A percentile compares a stretch with the other conserved stretches of the same genome.
Conservation (phyloP, 2,797 vertebrate genomes). For the Erpetoichthys calabaricus region DNA sequence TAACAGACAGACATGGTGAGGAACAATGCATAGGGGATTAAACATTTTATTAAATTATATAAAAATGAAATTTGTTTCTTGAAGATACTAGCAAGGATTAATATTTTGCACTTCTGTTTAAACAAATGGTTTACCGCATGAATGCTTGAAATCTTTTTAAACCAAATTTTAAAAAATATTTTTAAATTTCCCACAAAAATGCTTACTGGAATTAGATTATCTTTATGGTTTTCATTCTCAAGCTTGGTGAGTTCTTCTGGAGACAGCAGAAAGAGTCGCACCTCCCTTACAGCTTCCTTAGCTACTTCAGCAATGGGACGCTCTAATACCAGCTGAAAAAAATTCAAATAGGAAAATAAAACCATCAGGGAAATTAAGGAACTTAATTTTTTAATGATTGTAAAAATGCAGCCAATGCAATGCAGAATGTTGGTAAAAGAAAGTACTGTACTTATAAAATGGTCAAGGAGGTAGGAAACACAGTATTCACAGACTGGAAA, state of each 20-base stretch:
- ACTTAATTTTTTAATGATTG: not conserved
- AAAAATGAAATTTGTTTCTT: too few species aligned
- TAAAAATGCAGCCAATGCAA: not conserved
- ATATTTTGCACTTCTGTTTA: too few species aligned
- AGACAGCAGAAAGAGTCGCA: conserved; percentile 44
- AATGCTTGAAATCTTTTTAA: too few species aligned
- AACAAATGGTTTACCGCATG: too few species aligned
- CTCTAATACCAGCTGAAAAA: conserved; percentile 40
- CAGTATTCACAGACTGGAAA: too few species aligned
- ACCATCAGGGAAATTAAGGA: not conserved
- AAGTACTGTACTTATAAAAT: too few species aligned
- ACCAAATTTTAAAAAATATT: too few species aligned
- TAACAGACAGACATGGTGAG: too few species aligned
- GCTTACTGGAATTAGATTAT: conserved; percentile 44
- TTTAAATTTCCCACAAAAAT: not conserved
- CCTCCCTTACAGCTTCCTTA: conserved; percentile 32
- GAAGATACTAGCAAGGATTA: too few species aligned
- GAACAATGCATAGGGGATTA: too few species aligned
- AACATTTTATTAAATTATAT: too few species aligned
- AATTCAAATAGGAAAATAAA: not conserved
- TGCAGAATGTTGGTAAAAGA: not conserved
- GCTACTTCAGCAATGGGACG: conserved; percentile 38
- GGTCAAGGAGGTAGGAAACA: too few species aligned
- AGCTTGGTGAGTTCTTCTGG: conserved; percentile 40
- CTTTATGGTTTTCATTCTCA: conserved; percentile 40